Percentiles rank a stretch among this genome's conserved stretches.
Conservation (phyloP, 2,888 invertebrate species). For the Neoitamus cyanurus region DNA sequence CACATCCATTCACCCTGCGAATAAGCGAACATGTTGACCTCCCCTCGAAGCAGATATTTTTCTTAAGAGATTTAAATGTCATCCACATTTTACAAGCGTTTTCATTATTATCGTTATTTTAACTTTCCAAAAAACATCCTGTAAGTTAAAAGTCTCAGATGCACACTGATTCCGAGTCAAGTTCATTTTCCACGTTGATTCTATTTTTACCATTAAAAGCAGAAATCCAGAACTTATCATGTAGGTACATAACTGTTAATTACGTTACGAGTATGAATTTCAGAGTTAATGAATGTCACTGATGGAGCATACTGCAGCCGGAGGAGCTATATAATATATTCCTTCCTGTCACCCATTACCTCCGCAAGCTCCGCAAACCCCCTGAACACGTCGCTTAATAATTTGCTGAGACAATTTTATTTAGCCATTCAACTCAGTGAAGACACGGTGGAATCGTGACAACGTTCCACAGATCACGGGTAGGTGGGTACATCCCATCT, state of each 20-base stretch:
- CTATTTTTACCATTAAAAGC: no score
- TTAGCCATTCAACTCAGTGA: constrained; percentile 25
- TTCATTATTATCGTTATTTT: no score
- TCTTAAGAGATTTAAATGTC: no score
- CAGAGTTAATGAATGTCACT: not conserved
- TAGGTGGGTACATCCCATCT: not conserved
- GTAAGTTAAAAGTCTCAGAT: no score
- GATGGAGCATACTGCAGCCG: not conserved
- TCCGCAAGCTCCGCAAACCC: not conserved
- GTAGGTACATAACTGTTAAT: not conserved
- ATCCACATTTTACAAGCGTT: no score
- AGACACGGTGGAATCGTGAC: constrained; percentile 44
- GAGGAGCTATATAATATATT: not conserved
- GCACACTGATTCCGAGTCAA: no score
- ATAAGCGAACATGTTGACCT: no score
- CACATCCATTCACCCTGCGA: no score
- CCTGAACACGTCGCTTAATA: constrained; percentile 5
- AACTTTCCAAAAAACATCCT: no score
- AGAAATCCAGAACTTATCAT: not conserved
- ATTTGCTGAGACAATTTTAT: constrained; percentile 15
- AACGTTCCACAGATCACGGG: constrained; percentile 31
- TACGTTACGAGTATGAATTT: no score
- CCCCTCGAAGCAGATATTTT: no score
- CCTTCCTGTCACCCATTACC: not conserved
- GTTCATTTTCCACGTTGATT: no score